phyloP scores from a whole-genome alignment of 2,113 vertebrate genomes.

The Verasper variegatus region DNA sequence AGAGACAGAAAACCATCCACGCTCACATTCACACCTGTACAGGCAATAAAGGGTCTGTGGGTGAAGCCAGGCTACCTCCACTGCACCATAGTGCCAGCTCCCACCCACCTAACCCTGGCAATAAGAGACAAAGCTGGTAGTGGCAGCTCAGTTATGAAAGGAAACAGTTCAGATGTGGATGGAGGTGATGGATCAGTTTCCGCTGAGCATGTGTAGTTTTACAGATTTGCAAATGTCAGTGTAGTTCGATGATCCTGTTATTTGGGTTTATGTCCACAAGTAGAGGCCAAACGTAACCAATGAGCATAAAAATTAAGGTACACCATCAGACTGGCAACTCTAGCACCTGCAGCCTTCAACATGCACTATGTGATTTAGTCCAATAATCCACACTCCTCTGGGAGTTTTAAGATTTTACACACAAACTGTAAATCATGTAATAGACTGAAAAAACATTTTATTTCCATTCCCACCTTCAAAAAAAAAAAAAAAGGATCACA shows the following conservation, averaged over 20 bases:
- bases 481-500: constrained; percentile 37
- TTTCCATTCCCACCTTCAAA: constrained; percentile 52
- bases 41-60: too few species aligned
- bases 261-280: too few species aligned
- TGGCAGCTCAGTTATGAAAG: too few species aligned
- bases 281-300: background rate
- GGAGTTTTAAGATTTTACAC: constrained; percentile 38
- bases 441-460: constrained; percentile 46
- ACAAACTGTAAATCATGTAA: constrained; percentile 46
- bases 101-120: too few species aligned
- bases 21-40: too few species aligned
- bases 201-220: too few species aligned
- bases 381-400: constrained; percentile 32
- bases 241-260: background rate
- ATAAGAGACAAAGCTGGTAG: too few species aligned
- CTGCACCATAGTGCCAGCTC: too few species aligned
- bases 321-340: constrained; percentile 12
- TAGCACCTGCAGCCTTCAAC: constrained; percentile 29
- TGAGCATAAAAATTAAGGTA: background rate
- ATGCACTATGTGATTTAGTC: constrained; percentile 50
- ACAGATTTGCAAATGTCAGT: background rate
- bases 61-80: too few species aligned
- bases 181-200: too few species aligned
- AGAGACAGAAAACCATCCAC: too few species aligned
- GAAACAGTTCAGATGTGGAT: too few species aligned